These are phyloP conservation scores for Netelia melanura DNA, from an alignment of 2,888 invertebrate genomes.

Conservation along the genomic window DNA sequence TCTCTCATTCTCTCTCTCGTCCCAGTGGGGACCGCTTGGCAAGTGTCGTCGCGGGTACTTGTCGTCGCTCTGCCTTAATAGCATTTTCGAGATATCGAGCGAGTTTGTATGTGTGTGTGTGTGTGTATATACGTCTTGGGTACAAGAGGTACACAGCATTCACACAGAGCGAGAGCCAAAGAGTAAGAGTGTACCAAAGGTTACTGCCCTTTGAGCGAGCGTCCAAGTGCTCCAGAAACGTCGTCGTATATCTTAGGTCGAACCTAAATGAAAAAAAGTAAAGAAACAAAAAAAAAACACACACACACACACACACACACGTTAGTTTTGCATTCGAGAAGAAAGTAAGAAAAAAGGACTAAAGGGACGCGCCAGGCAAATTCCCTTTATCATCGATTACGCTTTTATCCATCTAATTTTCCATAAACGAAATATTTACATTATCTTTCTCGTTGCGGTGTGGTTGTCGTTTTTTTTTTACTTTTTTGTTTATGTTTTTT, in stretches of 20 bases:
- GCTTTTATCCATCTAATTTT: too few species aligned
- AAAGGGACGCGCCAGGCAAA: too few species aligned
- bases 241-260: conserved; percentile 27
- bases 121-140: neutral
- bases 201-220: conserved; percentile 60
- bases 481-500: too few species aligned
- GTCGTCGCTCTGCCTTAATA: conserved; percentile 51
- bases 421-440: too few species aligned
- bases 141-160: conserved; percentile 2
- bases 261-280: neutral
- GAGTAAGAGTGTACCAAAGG: conserved; percentile 36
- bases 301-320: neutral
- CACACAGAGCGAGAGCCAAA: neutral
- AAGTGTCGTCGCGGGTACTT: conserved; percentile 40
- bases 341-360: too few species aligned
- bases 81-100: conserved; percentile 62
- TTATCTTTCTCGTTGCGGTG: too few species aligned
- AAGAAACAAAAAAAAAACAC: neutral
- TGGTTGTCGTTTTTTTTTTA: too few species aligned
- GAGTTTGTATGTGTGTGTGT: conserved; percentile 19
- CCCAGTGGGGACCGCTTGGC: neutral
- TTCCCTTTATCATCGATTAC: too few species aligned
- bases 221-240: conserved; percentile 60
- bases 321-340: too few species aligned
- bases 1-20: neutral